phyloP scores from a whole-genome alignment of 2,113 vertebrate genomes.

The Ammodytes marinus region DNA sequence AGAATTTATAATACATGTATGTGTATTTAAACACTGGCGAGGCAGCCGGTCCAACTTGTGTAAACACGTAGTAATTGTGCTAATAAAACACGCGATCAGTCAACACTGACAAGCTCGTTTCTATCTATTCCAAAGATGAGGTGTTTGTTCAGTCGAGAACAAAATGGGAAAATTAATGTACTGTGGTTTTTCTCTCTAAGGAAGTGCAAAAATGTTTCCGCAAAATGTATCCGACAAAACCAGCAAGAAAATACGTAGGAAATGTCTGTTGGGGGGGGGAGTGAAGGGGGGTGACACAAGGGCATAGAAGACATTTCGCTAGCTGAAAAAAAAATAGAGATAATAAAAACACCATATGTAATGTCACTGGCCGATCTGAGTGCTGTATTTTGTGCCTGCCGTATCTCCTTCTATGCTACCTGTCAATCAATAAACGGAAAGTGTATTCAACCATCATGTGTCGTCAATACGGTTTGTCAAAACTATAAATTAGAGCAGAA shows the following conservation, averaged over 20 bases:
- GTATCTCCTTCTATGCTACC: conserved; percentile 76
- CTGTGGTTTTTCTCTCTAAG: conserved; percentile 64
- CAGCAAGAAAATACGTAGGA: conserved; percentile 55
- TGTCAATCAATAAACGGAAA: conserved; percentile 78
- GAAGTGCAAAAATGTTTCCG: conserved; percentile 57
- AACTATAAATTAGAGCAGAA: neutral
- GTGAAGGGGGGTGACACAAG: neutral
- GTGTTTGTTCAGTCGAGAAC: conserved; percentile 45
- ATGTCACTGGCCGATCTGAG: conserved; percentile 72
- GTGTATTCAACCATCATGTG: conserved; percentile 28
- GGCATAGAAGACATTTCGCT: conserved; percentile 41
- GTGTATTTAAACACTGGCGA: conserved; percentile 38
- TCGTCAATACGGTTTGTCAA: neutral
- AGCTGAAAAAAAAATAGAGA: neutral
- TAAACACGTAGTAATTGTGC: conserved; percentile 28
- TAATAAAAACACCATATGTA: conserved; percentile 53
- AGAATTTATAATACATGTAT: conserved; percentile 57
- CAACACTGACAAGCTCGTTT: conserved; percentile 25
- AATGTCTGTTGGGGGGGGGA: conserved; percentile 16
- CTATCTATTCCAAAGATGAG: conserved; percentile 69
- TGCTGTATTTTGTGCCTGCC: conserved; percentile 81
- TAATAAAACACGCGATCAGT: conserved; percentile 29
- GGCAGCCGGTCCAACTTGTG: conserved; percentile 25
- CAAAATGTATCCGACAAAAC: conserved; percentile 52
- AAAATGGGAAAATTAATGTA: conserved; percentile 51